phyloP scores from a whole-genome alignment of 2,888 invertebrate genomes.

The Masnerella sp. region DNA sequence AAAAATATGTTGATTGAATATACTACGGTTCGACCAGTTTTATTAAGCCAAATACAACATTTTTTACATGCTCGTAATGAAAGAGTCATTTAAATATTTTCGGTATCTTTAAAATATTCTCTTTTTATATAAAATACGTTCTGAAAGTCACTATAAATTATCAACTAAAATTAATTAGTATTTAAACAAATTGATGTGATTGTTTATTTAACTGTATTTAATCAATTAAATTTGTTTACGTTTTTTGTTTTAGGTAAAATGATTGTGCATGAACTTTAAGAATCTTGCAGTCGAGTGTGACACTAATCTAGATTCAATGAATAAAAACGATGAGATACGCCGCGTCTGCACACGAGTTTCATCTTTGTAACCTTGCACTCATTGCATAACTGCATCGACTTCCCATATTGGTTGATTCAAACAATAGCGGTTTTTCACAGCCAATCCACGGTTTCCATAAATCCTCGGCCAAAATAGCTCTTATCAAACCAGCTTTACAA shows the following conservation, averaged over 20 bases:
- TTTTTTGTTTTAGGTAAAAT: too few relatives aligned
- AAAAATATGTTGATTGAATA: conserved; percentile 35
- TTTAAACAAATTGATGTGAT: too few relatives aligned
- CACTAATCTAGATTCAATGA: conserved; percentile 38
- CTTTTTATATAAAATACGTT: too few relatives aligned
- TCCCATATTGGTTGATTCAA: conserved; percentile 43
- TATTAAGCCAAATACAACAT: conserved; percentile 13
- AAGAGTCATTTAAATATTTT: neutral
- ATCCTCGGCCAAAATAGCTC: neutral
- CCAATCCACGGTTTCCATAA: conserved; percentile 2
- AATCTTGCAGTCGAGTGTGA: conserved; percentile 1
- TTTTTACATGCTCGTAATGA: conserved; percentile 3
- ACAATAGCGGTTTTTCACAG: conserved; percentile 26
- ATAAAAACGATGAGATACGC: conserved; percentile 26
- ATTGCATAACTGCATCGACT: conserved; percentile 50
- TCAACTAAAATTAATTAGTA: too few relatives aligned
- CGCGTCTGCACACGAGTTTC: conserved; percentile 30
- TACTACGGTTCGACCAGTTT: conserved; percentile 3
- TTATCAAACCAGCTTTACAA: neutral
- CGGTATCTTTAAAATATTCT: neutral
- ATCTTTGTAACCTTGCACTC: conserved; percentile 59
- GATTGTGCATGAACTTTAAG: neutral
- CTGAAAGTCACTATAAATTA: too few relatives aligned
- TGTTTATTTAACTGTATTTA: too few relatives aligned
- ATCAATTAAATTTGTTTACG: neutral